Base-by-base conservation (phyloP, 23 tunicate genomes). In the Halocynthia roretzi region DNA sequence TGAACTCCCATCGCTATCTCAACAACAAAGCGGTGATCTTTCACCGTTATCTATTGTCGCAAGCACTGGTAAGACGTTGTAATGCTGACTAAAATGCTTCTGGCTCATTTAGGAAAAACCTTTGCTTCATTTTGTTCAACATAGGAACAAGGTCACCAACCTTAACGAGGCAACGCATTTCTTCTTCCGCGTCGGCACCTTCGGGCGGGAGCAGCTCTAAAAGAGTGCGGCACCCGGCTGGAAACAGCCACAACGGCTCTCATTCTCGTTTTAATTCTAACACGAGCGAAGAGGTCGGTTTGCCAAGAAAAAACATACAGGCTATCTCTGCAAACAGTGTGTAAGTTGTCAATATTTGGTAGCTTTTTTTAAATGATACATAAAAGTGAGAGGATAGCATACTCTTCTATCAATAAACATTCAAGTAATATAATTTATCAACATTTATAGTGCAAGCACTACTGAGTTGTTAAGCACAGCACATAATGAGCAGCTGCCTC, bases 171-270 rank as follows among this genome's bases (percentile, higher is more conserved):
- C 44, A 31, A 31, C 44, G 44, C 44, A 4, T 31, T 31, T 31
- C 44, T 31, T 31, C 44, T 31, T 31, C 44, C 4, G 44, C 44
- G 1, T 31, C 44, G 44, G 44, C 44, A 31, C 44, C 44, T 31
- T 31, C 44, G 1, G 44, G 44, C 44, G 44, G 44, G 44, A 31
- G 44, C 44, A 50, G 75, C 54, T 53, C 54, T 5, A 54, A 64
- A 56, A 74, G 78, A 74, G 78, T 74, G 9, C 65, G 78, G 8
- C 78, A 74, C 31, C 78, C 78, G 20, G 78, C 78, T 53, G 78
- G 78, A 53, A 49, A 44, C 44, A 4, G 44, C 44, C 44, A 31
- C 44, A 4, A 4, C 44, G 44, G 44, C 2, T 74, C 78, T 14
- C 78, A 56, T 54, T 74, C 78, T 54, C 17, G 78, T 14, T 54